These are phyloP conservation scores for Forbesichthys agassizii DNA, from an alignment of 2,113 vertebrate species.

Conservation along the genomic window DNA sequence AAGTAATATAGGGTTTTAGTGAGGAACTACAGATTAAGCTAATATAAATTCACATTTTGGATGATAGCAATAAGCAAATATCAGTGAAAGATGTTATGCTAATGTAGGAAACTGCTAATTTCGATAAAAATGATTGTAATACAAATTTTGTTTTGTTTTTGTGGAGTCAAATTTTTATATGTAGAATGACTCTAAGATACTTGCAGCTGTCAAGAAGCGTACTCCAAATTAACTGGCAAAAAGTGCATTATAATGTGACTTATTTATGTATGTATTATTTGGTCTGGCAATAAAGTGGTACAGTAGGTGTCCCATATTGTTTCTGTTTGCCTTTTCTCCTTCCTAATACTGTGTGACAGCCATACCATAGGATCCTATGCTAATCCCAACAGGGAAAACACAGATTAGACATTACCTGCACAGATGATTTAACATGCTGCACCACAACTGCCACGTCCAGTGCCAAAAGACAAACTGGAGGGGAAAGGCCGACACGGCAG, in stretches of 20 bases:
- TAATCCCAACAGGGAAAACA: constrained; percentile 68
- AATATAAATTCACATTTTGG: constrained; percentile 59
- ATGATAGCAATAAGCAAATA: constrained; percentile 37
- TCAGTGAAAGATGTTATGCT: constrained; percentile 16
- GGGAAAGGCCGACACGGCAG: constrained; percentile 36
- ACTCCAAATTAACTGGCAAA: constrained; percentile 6
- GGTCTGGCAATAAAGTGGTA: constrained; percentile 26
- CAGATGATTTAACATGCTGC: constrained; percentile 66
- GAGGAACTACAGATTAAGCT: constrained; percentile 57
- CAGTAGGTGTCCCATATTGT: constrained; percentile 38
- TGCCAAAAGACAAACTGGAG: constrained; percentile 54
- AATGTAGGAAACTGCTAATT: constrained; percentile 11
- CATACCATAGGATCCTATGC: constrained; percentile 51
- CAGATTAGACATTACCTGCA: constrained; percentile 75
- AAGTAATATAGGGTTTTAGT: constrained; percentile 55
- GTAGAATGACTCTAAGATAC: neutral
- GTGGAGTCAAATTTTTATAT: neutral
- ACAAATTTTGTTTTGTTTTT: constrained; percentile 10
- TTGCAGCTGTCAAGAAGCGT: neutral
- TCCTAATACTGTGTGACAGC: constrained; percentile 69
- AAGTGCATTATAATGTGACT: neutral
- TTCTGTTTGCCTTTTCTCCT: constrained; percentile 45
- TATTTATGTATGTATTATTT: constrained; percentile 8
- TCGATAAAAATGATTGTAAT: constrained; percentile 28
- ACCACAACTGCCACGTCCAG: constrained; percentile 49